These are phyloP conservation scores for Megaceryle alcyon DNA, from an alignment of 2,797 vertebrate species.

Conservation along the genomic window DNA sequence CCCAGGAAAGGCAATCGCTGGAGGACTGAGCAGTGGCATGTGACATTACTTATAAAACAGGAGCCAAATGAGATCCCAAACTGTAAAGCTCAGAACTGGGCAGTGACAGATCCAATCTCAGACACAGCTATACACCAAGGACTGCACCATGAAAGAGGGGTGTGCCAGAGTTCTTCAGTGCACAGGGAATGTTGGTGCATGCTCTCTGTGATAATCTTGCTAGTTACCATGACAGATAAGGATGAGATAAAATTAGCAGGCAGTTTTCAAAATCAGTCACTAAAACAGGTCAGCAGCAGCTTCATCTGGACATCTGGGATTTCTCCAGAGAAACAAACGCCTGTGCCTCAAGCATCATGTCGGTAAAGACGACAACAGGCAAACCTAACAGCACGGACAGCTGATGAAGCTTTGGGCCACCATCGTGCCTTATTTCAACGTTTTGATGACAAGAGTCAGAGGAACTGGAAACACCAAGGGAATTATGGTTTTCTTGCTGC, in stretches of 20 bases:
- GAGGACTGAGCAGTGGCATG: neutral
- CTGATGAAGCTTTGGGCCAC: neutral
- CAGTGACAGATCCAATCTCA: neutral
- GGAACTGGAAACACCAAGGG: neutral
- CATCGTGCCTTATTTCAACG: neutral
- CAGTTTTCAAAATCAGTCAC: neutral
- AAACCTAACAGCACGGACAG: neutral
- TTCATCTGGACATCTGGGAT: neutral
- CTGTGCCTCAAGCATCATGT: neutral
- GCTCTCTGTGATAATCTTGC: neutral
- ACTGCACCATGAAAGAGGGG: neutral
- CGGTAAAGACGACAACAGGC: neutral
- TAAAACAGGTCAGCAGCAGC: neutral
- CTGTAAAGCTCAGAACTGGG: rapidly evolving
- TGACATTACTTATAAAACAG: neutral
- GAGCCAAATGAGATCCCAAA: neutral
- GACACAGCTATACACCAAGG: rapidly evolving
- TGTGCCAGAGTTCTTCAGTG: neutral
- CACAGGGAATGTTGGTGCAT: rapidly evolving
- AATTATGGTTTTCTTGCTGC: neutral
- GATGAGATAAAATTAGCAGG: neutral
- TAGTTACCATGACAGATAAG: neutral
- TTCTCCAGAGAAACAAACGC: neutral
- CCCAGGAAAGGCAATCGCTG: neutral
- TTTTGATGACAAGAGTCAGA: neutral